Evolutionary conservation across 2,113 vertebrate species (phyloP), one percentile per base, ranked within the genome.

Genomic region (Catagonus wagneri): DNA sequence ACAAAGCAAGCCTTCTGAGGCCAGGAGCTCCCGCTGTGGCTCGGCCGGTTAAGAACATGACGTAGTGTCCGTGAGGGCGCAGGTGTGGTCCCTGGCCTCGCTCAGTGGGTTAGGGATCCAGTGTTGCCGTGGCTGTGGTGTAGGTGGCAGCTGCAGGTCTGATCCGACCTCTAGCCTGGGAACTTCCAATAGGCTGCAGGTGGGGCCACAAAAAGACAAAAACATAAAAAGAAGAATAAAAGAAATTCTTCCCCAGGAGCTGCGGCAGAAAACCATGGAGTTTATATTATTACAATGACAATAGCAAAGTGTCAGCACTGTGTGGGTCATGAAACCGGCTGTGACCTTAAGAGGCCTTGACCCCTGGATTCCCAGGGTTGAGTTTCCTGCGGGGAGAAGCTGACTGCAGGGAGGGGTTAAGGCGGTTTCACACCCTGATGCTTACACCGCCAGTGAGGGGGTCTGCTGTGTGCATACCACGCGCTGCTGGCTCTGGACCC

Each of bases 391-490:
- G 3, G 6, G 44, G 60, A 83, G 34, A 65, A 17, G 84, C 66
- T 23, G 19, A 14, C 17, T 4, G 3, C 6, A 4, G 69, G 10
- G n/a, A 81, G 56, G 20, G 34, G 17, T 20, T 3, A 16, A 36
- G 58, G 50, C 44, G 8, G 66, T 7, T 63, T 69, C 11, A 36
- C 0, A 0, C 13, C 36, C 13, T 8, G 29, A 63, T 50, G 50
- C 11, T 81, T 29, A 9, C 23, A 34, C 25, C 1, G 15, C 8
- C 29, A 29, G 34, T 22, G 44, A 58, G 50, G 44, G 58, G 72
- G 27, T 10, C 44, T 29, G 44, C 2, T 0, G 1, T 20, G 20
- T 44, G 29, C 13, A 22, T 1, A 2, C 56, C 9, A 0, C 2
- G n/a, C n/a, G 39, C 39, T 22, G 10, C 34, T 36, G 14, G 7